Percentiles rank a stretch among this genome's conserved stretches.
Conservation (phyloP, 2,113 vertebrate genomes). For the Corythornis madagascariensis region DNA sequence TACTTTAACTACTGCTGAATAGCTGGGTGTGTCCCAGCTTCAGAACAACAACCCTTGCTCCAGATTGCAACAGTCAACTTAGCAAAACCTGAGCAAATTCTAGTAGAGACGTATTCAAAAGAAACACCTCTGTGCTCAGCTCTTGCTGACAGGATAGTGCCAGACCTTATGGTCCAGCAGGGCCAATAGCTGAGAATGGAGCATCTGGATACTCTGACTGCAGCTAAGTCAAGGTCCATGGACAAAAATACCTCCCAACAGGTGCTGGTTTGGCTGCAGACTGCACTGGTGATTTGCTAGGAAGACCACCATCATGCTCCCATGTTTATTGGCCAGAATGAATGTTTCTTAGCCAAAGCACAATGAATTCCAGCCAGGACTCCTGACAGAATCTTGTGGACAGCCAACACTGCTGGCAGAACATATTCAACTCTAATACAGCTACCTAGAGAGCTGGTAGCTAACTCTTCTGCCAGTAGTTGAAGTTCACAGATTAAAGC, state of each 20-base stretch:
- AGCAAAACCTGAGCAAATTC: not conserved
- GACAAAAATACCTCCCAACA: not conserved
- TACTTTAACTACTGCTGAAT: not conserved
- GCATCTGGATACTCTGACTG: not conserved
- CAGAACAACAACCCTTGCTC: not conserved
- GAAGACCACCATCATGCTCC: not conserved
- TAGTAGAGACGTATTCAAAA: not conserved
- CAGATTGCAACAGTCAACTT: not conserved
- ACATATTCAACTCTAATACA: not conserved
- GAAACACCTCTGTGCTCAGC: not conserved
- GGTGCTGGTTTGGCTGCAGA: not conserved
- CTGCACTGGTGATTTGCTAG: not conserved
- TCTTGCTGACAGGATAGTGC: not conserved
- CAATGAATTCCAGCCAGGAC: not conserved
- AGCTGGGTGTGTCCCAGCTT: not conserved
- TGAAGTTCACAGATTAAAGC: not conserved
- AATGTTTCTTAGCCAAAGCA: not conserved
- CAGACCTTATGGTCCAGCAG: not conserved
- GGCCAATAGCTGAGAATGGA: not conserved
- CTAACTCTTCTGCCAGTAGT: not conserved
- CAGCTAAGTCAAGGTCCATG: not conserved
- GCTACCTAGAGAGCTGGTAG: not conserved
- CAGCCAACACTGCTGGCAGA: not conserved
- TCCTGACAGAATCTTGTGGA: not conserved
- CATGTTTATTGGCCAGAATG: not conserved